Evolutionary conservation across 2,888 invertebrate genomes (phyloP).

Genomic region (Chrysina gloriosa): DNA sequence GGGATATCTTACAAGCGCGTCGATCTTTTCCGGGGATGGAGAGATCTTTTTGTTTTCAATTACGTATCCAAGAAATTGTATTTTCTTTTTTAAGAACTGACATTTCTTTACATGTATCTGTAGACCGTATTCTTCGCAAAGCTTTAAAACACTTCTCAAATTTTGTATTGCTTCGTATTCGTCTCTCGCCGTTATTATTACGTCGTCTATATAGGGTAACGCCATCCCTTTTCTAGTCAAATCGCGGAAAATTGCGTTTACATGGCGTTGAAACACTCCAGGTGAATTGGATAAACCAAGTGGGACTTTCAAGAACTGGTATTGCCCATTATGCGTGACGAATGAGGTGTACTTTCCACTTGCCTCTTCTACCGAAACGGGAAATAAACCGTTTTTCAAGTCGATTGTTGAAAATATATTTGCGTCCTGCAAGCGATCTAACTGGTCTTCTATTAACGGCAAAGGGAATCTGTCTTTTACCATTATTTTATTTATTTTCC

Average conservation of each 20-base stretch:
- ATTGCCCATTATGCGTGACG: constrained; percentile 47
- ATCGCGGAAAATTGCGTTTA: constrained; percentile 41
- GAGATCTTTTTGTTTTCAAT: neutral
- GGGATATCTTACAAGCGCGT: constrained; percentile 20
- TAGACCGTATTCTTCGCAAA: too few species aligned
- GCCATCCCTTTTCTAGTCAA: constrained; percentile 36
- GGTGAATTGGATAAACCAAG: constrained; percentile 52
- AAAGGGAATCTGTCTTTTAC: constrained; percentile 2
- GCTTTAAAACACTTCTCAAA: too few species aligned
- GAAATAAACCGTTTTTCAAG: constrained; percentile 39
- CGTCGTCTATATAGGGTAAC: constrained; percentile 46
- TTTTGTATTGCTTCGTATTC: too few species aligned
- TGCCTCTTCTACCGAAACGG: constrained; percentile 27
- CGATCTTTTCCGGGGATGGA: constrained; percentile 11
- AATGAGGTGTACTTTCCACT: constrained; percentile 34
- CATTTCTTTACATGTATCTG: too few species aligned
- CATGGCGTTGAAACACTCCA: constrained; percentile 46
- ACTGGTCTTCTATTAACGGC: constrained; percentile 7
- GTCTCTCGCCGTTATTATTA: constrained; percentile 41
- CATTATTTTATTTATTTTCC: constrained; percentile 5
- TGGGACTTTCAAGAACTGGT: constrained; percentile 50
- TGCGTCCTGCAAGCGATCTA: neutral
- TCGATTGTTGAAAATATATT: constrained; percentile 30
- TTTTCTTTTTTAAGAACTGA: neutral
- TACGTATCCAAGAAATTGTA: constrained; percentile 16